These are phyloP conservation scores for Cyclargus thomasi DNA, from an alignment of 1,140 invertebrate genomes.

Conservation along the genomic window DNA sequence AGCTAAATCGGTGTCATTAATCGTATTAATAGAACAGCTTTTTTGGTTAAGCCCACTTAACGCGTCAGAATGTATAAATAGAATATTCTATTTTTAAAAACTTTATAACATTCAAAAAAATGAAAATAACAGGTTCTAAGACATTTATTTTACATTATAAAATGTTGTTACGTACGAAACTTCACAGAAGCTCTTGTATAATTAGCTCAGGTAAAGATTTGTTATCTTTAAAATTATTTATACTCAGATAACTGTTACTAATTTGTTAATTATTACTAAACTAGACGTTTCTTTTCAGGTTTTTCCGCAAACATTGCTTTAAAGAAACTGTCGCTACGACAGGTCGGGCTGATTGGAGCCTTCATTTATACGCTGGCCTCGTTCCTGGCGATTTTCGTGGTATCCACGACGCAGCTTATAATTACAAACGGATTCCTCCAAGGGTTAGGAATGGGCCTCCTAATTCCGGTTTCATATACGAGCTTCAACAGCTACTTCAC, in stretches of 20 bases:
- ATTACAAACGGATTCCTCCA: slow-evolving; percentile 69
- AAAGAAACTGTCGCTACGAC: slow-evolving; percentile 73
- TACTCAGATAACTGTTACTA: too few relatives aligned
- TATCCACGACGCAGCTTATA: slow-evolving; percentile 73
- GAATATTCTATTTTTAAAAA: background rate
- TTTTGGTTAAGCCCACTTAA: background rate
- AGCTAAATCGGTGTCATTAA: background rate
- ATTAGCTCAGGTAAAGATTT: too few relatives aligned
- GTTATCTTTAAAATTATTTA: too few relatives aligned
- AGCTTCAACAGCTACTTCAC: slow-evolving; percentile 69
- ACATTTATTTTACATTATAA: background rate
- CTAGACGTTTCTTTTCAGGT: slow-evolving; percentile 43
- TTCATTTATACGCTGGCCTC: slow-evolving; percentile 74
- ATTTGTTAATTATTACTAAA: background rate
- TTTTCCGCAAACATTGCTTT: slow-evolving; percentile 71
- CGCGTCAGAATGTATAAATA: background rate
- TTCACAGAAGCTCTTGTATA: background rate
- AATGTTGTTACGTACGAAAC: background rate
- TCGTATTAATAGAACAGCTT: background rate
- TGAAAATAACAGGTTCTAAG: background rate
- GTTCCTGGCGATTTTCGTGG: slow-evolving; percentile 74
- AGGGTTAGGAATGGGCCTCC: slow-evolving; percentile 64
- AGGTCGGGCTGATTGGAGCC: slow-evolving; percentile 76
- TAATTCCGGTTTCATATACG: slow-evolving; percentile 65
- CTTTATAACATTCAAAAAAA: background rate